These are phyloP conservation scores for Clinocottus analis DNA, from an alignment of 2,113 vertebrate genomes.

Conservation along the genomic window DNA sequence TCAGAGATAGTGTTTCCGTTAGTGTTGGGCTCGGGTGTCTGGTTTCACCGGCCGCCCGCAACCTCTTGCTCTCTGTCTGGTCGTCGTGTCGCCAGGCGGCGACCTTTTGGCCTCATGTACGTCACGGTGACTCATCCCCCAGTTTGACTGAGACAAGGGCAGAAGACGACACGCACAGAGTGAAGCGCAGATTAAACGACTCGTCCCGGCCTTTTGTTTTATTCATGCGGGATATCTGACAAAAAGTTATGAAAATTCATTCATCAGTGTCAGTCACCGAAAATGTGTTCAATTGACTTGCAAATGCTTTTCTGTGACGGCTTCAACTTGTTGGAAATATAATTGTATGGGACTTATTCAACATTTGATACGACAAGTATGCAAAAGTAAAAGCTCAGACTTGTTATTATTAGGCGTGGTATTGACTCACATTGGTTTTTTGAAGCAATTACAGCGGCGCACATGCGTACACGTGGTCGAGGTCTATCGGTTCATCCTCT, in stretches of 20 bases:
- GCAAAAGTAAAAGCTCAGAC: slow-evolving; percentile 7
- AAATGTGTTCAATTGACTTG: background rate
- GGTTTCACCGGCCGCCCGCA: slow-evolving; percentile 52
- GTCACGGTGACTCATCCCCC: slow-evolving; percentile 41
- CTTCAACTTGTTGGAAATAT: background rate
- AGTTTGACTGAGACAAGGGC: background rate
- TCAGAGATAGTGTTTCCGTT: slow-evolving; percentile 38
- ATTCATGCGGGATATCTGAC: background rate
- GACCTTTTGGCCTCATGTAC: slow-evolving; percentile 64
- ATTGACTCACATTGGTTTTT: background rate
- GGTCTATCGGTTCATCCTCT: slow-evolving; percentile 8
- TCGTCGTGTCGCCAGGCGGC: slow-evolving; percentile 56
- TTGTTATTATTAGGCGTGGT: slow-evolving; percentile 3
- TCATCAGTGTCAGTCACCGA: background rate
- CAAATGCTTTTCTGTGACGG: background rate
- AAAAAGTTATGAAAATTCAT: background rate
- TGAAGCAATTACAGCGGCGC: slow-evolving; percentile 5
- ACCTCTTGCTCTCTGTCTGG: slow-evolving; percentile 52
- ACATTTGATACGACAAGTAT: background rate
- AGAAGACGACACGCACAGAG: background rate
- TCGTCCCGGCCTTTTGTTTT: background rate
- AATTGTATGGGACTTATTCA: background rate
- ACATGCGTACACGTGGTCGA: background rate
- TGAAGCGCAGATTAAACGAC: background rate
- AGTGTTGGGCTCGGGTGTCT: slow-evolving; percentile 44